Percentiles rank a stretch among this genome's conserved stretches.
Evolutionary conservation across 2,888 invertebrate species (phyloP).

Genomic region (Amiota communis): DNA sequence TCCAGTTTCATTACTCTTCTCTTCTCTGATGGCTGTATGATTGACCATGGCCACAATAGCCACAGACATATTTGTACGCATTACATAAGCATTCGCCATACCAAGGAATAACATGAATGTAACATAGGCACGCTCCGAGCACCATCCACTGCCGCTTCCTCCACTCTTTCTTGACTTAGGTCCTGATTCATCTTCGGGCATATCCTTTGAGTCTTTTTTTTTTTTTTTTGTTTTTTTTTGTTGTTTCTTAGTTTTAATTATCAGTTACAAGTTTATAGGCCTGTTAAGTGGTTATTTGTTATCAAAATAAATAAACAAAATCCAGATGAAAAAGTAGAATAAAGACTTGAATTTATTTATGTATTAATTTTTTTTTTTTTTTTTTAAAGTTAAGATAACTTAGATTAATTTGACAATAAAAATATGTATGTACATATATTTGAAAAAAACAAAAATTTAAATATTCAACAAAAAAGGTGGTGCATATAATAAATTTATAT

Average conservation of each 20-base stretch:
- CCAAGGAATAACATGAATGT: conserved; percentile 92
- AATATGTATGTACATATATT: not conserved
- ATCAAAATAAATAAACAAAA: no score
- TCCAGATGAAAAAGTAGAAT: no score
- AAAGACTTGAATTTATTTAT: no score
- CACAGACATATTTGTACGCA: conserved; percentile 93
- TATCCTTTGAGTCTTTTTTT: not conserved
- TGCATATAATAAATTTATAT: conserved; percentile 39
- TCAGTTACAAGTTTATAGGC: not conserved
- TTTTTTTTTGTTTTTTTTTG: no score
- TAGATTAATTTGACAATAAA: no score
- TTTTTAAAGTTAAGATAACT: no score
- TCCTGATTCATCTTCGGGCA: not conserved
- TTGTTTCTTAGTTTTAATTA: not conserved
- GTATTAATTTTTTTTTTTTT: no score
- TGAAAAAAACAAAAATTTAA: not conserved
- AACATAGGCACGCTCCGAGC: conserved; percentile 72
- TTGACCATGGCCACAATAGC: conserved; percentile 94
- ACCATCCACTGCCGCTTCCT: conserved; percentile 17
- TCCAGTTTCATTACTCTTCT: conserved; percentile 71
- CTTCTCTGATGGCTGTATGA: conserved; percentile 81
- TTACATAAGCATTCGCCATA: conserved; percentile 92
- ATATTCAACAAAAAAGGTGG: not conserved
- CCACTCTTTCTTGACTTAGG: no score
- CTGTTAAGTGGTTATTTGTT: no score